Evolutionary conservation across 2,888 invertebrate genomes (phyloP).

Genomic region (Nephrocerus scutellatus): DNA sequence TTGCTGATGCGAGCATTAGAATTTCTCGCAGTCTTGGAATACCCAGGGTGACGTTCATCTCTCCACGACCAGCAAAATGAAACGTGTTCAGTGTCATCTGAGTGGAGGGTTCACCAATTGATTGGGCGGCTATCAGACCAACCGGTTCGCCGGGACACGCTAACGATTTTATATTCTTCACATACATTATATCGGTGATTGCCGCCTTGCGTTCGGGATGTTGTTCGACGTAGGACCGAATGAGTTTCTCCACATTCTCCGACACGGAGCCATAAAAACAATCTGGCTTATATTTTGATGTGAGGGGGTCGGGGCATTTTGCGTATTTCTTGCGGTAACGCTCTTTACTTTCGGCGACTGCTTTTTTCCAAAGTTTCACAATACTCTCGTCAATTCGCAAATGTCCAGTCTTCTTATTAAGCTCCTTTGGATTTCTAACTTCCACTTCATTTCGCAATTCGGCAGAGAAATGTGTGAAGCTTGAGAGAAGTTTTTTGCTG

Average conservation of each 20-base stretch:
- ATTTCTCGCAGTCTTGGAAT: conserved; percentile 96
- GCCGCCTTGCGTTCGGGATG: conserved; percentile 45
- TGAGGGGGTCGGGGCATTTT: conserved; percentile 68
- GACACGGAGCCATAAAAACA: conserved; percentile 74
- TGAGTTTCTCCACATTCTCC: conserved; percentile 67
- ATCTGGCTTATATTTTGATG: conserved; percentile 64
- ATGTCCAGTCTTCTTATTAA: conserved; percentile 53
- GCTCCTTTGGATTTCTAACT: conserved; percentile 47
- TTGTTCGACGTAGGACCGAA: conserved; percentile 55
- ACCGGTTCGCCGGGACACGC: conserved; percentile 94
- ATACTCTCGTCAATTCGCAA: conserved; percentile 55
- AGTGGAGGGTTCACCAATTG: conserved; percentile 97
- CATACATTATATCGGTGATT: conserved; percentile 64
- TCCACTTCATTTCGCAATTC: conserved; percentile 50
- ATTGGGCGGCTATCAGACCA: conserved; percentile 85
- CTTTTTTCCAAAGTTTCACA: conserved; percentile 60
- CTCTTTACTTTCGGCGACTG: conserved; percentile 54
- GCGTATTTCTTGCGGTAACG: conserved; percentile 47
- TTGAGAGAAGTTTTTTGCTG: conserved; percentile 47
- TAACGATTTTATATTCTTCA: conserved; percentile 69
- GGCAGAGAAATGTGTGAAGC: conserved; percentile 57
- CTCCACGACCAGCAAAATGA: conserved; percentile 98
- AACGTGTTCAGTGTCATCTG: conserved; percentile 99
- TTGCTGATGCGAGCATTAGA: conserved; percentile 89
- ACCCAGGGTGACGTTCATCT: conserved; percentile 99